These are phyloP conservation scores for Axinella damicornis DNA, from an alignment of 37 sponge, comb jelly and placozoan genomes.

Conservation along the genomic window DNA sequence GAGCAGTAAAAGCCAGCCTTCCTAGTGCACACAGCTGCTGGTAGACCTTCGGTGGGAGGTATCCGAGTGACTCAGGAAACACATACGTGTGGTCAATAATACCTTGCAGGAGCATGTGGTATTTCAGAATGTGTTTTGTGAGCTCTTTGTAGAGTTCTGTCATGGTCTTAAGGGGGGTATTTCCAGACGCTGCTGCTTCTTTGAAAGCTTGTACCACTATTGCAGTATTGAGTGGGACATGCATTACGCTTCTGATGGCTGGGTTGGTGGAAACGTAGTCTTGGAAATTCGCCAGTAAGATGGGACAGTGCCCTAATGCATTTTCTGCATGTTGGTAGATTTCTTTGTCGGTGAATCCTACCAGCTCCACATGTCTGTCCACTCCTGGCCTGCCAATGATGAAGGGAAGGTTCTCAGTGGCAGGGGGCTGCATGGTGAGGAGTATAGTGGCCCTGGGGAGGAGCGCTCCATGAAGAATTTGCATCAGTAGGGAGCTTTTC, in stretches of 20 bases:
- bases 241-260: constrained; percentile 17
- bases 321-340: constrained; percentile 27
- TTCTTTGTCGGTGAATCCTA: constrained; percentile 25
- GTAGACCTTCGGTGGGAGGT: constrained; percentile 18
- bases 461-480: constrained; percentile 2
- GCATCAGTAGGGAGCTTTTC: background rate
- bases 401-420: background rate
- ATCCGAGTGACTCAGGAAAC: constrained; percentile 4
- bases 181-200: background rate
- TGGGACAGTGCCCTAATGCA: background rate
- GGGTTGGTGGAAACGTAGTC: constrained; percentile 28
- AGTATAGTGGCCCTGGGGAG: constrained; percentile 13
- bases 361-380: constrained; percentile 13
- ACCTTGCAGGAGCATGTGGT: constrained; percentile 20
- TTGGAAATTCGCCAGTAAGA: background rate
- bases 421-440: background rate
- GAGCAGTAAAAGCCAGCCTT: constrained; percentile 11
- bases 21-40: constrained; percentile 2
- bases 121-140: background rate
- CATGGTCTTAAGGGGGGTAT: background rate
- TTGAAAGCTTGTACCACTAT: constrained; percentile 23
- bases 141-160: constrained; percentile 22
- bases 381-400: background rate
- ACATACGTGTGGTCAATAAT: background rate
- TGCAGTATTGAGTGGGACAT: constrained; percentile 21